These are phyloP conservation scores for Myanophis thanlyinensis DNA, from an alignment of 2,113 vertebrate genomes.

Conservation along the genomic window DNA sequence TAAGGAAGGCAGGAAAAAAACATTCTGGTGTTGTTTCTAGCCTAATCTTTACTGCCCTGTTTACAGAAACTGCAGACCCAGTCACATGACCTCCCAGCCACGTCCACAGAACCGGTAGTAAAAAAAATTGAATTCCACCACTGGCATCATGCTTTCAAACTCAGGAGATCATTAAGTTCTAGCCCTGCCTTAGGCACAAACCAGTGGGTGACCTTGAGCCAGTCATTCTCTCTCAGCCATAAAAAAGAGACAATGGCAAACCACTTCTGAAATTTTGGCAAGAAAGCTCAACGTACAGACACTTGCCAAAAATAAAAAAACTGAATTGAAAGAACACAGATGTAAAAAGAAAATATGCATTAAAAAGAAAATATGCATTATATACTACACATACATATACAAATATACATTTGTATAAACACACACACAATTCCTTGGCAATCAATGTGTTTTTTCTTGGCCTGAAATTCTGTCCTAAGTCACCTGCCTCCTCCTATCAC, in stretches of 20 bases:
- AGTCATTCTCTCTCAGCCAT: neutral
- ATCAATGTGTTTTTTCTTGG: neutral
- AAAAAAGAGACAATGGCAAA: neutral
- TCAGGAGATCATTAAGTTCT: neutral
- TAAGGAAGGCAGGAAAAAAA: no score
- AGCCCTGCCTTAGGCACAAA: neutral
- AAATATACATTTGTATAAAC: no score
- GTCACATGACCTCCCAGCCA: no score
- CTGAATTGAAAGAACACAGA: neutral
- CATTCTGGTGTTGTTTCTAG: no score
- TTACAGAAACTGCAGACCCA: no score
- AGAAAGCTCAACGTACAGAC: neutral
- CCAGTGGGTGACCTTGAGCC: neutral
- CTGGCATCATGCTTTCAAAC: neutral
- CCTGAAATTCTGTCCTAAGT: neutral
- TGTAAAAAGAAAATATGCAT: no score
- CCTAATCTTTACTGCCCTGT: no score
- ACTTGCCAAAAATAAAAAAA: neutral
- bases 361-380: no score
- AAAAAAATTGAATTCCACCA: no score
- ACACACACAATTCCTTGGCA: neutral
- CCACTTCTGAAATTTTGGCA: neutral
- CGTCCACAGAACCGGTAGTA: no score
- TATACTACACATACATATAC: no score
- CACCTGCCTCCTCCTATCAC: neutral